Evolutionary conservation across 1,140 invertebrate species (phyloP).

Genomic region (Diabrotica undecimpunctata): DNA sequence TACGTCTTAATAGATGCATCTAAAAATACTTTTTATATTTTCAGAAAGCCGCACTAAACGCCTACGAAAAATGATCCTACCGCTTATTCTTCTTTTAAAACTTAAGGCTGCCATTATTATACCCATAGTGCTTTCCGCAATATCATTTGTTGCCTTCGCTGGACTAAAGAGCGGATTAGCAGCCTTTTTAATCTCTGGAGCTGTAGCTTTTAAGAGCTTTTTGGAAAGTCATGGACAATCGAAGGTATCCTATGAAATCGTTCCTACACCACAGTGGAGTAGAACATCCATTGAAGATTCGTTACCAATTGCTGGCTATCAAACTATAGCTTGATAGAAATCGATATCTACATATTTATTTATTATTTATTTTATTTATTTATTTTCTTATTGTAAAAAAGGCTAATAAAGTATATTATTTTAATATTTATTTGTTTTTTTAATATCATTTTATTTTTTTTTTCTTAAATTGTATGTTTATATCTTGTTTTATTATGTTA

Average conservation of each 20-base stretch:
- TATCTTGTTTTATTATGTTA: too few relatives aligned
- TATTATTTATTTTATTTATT: too few relatives aligned
- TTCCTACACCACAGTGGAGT: constrained; percentile 54
- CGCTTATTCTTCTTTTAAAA: constrained; percentile 59
- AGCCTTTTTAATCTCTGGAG: constrained; percentile 58
- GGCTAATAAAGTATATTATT: too few relatives aligned
- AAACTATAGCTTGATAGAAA: constrained; percentile 16
- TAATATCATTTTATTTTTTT: too few relatives aligned
- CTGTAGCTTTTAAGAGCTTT: constrained; percentile 52
- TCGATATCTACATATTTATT: neutral
- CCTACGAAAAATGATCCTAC: constrained; percentile 60
- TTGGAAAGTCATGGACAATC: constrained; percentile 45
- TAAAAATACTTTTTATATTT: constrained; percentile 23
- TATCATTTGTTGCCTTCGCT: constrained; percentile 62
- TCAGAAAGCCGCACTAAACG: constrained; percentile 57
- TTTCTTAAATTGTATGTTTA: too few relatives aligned
- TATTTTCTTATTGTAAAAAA: too few relatives aligned
- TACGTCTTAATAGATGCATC: too few relatives aligned
- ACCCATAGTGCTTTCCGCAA: constrained; percentile 58
- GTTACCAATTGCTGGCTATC: constrained; percentile 16
- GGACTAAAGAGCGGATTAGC: constrained; percentile 60
- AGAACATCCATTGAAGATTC: constrained; percentile 38
- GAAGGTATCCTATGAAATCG: constrained; percentile 51
- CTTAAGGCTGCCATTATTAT: constrained; percentile 60
- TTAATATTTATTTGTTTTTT: too few relatives aligned